Evolutionary conservation across 2,797 vertebrate genomes (phyloP), one percentile per base, ranked within the genome.

Genomic region (Anabas testudineus): DNA sequence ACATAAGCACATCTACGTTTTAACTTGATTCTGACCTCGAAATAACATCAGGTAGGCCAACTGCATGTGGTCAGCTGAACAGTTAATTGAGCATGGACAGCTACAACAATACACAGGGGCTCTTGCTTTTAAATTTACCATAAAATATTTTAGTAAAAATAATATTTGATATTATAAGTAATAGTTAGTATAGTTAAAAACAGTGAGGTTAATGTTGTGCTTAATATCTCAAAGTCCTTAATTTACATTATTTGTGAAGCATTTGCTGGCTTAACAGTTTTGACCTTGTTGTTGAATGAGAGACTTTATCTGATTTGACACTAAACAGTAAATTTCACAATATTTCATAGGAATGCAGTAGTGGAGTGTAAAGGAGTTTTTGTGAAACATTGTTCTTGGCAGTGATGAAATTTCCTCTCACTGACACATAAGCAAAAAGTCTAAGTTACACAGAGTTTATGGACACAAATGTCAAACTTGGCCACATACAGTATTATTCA

Each of bases 11-110:
- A 21, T 21, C 24, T 42, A n/a, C n/a, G n/a, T n/a, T 45, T 60
- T 49, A 53, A 48, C 41, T 21, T n/a, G 45, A 30, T 52, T 65
- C 14, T 45, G n/a, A 21, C 60, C 41, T 67, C 45, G 32, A 67
- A 45, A 46, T 67, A 49, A 41, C n/a, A 34, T 49, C 24, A 54
- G 37, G 15, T 16, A 37, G 12, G 3, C 14, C 7, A 37, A 19
- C 32, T 32, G 15, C 30, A 18, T 41, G n/a, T 6, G 5, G 18
- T 52, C 8, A 63, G 2, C 6, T 54, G 16, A 36, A 15, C 21
- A 51, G 19, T 52, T 48, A 15, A 48, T 26, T 34, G 21, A 30
- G n/a, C 30, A 39, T 5, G 19, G 41, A 39, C 7, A 43, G 12
- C 62, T 39, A 26, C 28, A 51, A 28, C 13, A 28, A 15, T 43